Conservation (phyloP, 37 sponge, comb jelly and placozoan species). For the Tethya wilhelma region DNA sequence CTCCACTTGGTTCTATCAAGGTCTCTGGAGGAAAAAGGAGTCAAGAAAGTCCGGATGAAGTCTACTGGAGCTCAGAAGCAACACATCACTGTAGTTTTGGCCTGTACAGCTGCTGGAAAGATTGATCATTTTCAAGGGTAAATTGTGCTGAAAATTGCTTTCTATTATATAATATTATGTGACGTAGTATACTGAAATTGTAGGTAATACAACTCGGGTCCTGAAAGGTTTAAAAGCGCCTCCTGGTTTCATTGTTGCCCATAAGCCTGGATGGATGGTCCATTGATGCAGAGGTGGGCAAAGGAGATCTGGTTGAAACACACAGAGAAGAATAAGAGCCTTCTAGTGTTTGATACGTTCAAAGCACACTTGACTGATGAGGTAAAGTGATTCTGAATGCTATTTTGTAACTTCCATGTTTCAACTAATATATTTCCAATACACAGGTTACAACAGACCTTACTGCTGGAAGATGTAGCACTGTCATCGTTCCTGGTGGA, state of each 20-base stretch:
- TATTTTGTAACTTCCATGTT: neutral
- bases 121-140: no score
- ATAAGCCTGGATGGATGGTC: conserved; percentile 1
- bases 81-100: neutral
- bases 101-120: neutral
- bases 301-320: neutral
- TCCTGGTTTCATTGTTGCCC: neutral
- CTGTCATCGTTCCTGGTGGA: no score
- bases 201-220: neutral
- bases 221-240: neutral
- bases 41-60: neutral
- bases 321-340: neutral
- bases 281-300: neutral
- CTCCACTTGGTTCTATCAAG: neutral
- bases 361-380: no score
- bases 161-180: no score
- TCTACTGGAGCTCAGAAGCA: neutral
- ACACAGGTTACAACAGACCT: neutral
- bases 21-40: neutral
- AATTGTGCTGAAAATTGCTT: no score
- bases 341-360: neutral
- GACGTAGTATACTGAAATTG: no score
- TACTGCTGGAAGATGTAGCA: no score
- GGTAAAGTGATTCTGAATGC: neutral
- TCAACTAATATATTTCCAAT: no score